Evolutionary conservation across 2,113 vertebrate genomes (phyloP).

Genomic region (Zingel zingel): DNA sequence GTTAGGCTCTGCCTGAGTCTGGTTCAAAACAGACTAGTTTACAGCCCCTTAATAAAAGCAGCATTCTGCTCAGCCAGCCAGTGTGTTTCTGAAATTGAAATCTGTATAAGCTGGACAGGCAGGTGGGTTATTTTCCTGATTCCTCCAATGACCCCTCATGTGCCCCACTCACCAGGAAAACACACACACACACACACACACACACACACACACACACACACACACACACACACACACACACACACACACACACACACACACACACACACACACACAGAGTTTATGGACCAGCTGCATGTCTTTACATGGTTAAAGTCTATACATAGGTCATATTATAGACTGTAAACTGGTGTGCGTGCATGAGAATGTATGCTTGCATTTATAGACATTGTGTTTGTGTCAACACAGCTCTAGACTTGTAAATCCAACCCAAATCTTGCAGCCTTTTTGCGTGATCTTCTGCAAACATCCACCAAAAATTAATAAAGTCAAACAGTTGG

Average conservation of each 20-base stretch:
- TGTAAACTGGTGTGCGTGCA: slow-evolving; percentile 1
- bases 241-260: slow-evolving; percentile 3
- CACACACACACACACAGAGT: slow-evolving; percentile 6
- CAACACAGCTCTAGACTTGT: neutral
- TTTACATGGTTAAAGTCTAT: slow-evolving; percentile 49
- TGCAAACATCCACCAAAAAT: neutral
- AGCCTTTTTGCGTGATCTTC: neutral
- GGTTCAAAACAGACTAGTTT: slow-evolving; percentile 41
- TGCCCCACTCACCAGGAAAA: slow-evolving; percentile 11
- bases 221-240: neutral
- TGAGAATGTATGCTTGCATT: slow-evolving; percentile 14
- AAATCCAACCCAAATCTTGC: neutral
- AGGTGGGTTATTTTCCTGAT: slow-evolving; percentile 36
- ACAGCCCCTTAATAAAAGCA: slow-evolving; percentile 30
- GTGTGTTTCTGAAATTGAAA: slow-evolving; percentile 31
- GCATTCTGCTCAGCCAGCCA: slow-evolving; percentile 30
- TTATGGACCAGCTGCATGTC: slow-evolving; percentile 55
- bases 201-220: too few species aligned
- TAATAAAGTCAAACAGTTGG: neutral
- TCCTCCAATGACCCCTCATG: slow-evolving; percentile 29
- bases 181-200: neutral
- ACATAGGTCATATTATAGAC: slow-evolving; percentile 8
- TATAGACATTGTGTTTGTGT: neutral
- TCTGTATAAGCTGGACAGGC: slow-evolving; percentile 41
- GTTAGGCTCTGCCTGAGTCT: slow-evolving; percentile 31